These are phyloP conservation scores for Tautogolabrus adspersus DNA, from an alignment of 2,113 vertebrate species.

Conservation along the genomic window DNA sequence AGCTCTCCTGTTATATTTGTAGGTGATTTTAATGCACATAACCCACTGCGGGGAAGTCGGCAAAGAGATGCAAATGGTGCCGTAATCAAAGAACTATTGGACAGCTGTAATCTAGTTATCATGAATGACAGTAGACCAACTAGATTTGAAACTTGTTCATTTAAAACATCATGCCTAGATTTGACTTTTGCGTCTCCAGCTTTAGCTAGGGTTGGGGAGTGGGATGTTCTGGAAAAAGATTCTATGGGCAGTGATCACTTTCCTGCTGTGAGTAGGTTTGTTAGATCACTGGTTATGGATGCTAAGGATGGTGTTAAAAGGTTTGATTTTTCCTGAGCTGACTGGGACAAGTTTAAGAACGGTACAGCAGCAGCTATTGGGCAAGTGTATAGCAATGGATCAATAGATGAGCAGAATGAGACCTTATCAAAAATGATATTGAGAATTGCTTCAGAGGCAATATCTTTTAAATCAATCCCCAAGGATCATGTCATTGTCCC, in stretches of 20 bases:
- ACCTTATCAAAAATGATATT: no score
- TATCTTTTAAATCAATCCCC: no score
- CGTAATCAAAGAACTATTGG: background rate
- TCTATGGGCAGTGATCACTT: background rate
- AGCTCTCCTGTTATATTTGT: no score
- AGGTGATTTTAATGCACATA: no score
- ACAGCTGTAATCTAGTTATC: background rate
- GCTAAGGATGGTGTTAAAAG: background rate
- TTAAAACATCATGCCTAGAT: background rate
- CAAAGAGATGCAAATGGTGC: no score
- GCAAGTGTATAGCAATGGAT: no score
- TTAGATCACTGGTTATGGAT: background rate
- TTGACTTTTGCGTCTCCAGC: background rate
- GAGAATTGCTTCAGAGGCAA: no score
- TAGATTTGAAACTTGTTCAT: background rate
- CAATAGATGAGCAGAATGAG: no score
- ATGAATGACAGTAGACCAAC: background rate
- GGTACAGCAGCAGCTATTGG: no score
- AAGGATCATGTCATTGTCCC: no score
- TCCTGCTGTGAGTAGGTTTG: background rate
- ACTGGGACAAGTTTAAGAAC: background rate
- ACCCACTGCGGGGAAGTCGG: no score
- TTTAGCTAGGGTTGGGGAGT: background rate
- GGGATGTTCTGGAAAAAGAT: background rate
- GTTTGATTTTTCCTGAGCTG: background rate